These are phyloP conservation scores for Sarcophaga caerulescens DNA, from an alignment of 2,888 invertebrate genomes.

Conservation along the genomic window DNA sequence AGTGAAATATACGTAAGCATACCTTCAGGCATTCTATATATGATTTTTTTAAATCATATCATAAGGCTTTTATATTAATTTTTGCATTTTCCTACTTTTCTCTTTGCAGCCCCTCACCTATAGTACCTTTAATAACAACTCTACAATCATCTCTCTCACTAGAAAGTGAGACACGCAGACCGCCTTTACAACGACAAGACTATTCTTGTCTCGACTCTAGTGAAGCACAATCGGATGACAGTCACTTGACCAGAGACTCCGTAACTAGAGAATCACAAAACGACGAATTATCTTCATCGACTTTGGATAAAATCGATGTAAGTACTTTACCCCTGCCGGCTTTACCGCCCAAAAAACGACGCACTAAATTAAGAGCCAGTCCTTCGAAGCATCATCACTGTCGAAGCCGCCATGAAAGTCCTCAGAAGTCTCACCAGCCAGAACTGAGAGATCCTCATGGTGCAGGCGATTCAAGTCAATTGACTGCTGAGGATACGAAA, in stretches of 20 bases:
- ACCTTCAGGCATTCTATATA: too few species aligned
- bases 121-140: slow-evolving; percentile 62
- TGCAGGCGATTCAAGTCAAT: slow-evolving; percentile 36
- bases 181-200: slow-evolving; percentile 74
- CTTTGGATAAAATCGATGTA: slow-evolving; percentile 79
- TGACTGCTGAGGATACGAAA: slow-evolving; percentile 50
- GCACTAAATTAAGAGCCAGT: slow-evolving; percentile 76
- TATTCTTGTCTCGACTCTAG: slow-evolving; percentile 78
- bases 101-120: slow-evolving; percentile 55
- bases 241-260: slow-evolving; percentile 78
- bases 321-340: slow-evolving; percentile 80
- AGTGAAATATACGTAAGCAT: background rate
- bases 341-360: slow-evolving; percentile 79
- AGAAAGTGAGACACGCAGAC: slow-evolving; percentile 64
- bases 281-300: slow-evolving; percentile 78
- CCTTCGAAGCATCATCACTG: slow-evolving; percentile 73
- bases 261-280: slow-evolving; percentile 78
- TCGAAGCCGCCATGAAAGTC: slow-evolving; percentile 59
- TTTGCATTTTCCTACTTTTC: background rate
- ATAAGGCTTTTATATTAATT: too few species aligned
- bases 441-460: slow-evolving; percentile 57
- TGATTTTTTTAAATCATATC: too few species aligned
- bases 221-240: slow-evolving; percentile 79
- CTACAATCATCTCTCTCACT: slow-evolving; percentile 50
- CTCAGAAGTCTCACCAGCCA: slow-evolving; percentile 44